Base-by-base conservation (phyloP, 2,113 vertebrate species). In the Lonchura striata region DNA sequence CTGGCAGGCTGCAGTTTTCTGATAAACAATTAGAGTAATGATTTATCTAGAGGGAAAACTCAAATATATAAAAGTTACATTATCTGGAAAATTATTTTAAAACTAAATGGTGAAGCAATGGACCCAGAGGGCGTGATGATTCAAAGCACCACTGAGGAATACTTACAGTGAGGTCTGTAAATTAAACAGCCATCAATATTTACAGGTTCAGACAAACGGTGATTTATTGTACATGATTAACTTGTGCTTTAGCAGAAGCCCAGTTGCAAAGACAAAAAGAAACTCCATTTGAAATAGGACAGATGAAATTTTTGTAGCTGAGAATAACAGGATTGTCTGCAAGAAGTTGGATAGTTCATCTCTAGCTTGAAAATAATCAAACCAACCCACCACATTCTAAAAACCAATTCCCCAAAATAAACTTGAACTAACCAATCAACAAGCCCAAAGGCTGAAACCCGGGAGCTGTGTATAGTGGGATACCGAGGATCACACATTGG, bases 11-110 rank as follows among this genome's bases (percentile, higher is more conserved):
- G 79, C 64, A 90, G 66, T 71, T 87, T 90, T 80, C 71, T 92
- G 77, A 91, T 90, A 94, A 96, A 95, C 68, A 90, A 76, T 91
- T 93, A 95, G 33, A n/a, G 52, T 80, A 77, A 92, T 83, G 33
- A 95, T 95, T 90, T 94, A 80, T 95, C 82, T 89, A 71, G 54
- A 60, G 76, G 92, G 81, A 94, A 87, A 92, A 74, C 11, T 10
- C 65, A 87, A 83, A 68, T 77, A n/a, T 89, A 77, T 61, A 90
- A 69, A 74, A 81, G 46, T 53, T 84, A 64, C 23, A 18, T 94
- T 95, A 74, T 75, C 63, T 90, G 59, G 68, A 82, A 96, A 97
- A 95, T 84, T 94, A 87, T 92, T 92, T 94, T 93, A 49, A 54
- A 95, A 78, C 54, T 77, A 82, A 92, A 59, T 69, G 52, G 37